A percentile compares a stretch with the other conserved stretches of the same genome.
Conservation (phyloP, 2,113 vertebrate genomes). For the Ptilorrhoa leucosticta region DNA sequence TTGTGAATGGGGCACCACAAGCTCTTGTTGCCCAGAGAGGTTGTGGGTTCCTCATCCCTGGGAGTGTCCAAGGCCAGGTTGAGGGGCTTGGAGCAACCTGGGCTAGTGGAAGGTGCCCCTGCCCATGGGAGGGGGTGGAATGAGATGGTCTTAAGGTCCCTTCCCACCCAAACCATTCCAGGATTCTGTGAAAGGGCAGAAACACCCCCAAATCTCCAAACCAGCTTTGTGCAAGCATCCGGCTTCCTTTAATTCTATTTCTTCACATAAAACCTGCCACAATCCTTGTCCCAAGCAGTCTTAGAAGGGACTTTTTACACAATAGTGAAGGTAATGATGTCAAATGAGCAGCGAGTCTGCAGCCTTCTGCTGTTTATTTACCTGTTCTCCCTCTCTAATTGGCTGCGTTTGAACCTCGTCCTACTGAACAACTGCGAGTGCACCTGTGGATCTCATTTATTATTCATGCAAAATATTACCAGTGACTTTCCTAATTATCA, state of each 20-base stretch:
- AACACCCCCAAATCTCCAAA: not conserved
- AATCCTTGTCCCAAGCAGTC: not conserved
- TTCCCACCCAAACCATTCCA: not conserved
- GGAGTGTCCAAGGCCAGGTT: not conserved
- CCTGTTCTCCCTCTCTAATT: not conserved
- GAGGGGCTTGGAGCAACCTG: not conserved
- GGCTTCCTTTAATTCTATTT: not conserved
- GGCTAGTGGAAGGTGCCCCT: not conserved
- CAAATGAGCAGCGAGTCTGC: not conserved
- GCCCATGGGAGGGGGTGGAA: not conserved
- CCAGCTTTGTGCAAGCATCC: not conserved
- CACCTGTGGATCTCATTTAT: slow-evolving; percentile 31
- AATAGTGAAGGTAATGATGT: not conserved
- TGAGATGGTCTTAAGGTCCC: too few relatives aligned
- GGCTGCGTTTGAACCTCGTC: not conserved
- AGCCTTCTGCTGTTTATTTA: slow-evolving; percentile 36
- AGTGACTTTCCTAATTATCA: slow-evolving; percentile 4
- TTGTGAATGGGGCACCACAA: not conserved
- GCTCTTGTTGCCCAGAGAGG: not conserved
- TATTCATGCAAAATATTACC: slow-evolving; percentile 11
- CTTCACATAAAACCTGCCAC: not conserved
- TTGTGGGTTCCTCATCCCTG: not conserved
- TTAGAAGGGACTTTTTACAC: not conserved
- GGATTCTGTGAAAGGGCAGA: not conserved
- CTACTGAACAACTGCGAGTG: not conserved